Evolutionary conservation across 1,140 invertebrate genomes (phyloP).

Genomic region (Plodia interpunctella): DNA sequence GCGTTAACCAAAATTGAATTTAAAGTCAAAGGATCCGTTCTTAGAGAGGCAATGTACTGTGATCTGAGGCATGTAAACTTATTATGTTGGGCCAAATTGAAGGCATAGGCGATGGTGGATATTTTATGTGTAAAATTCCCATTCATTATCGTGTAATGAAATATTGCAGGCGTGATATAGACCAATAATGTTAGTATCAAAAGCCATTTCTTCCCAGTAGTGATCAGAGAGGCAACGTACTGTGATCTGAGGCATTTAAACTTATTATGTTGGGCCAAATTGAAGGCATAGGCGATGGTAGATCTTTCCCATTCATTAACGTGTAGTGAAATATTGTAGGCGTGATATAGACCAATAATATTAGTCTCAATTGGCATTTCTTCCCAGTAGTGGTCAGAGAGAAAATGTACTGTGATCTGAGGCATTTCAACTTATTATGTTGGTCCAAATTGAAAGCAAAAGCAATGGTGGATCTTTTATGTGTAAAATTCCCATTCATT

Average conservation of each 20-base stretch:
- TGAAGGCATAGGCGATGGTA: conserved; percentile 9
- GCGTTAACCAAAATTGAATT: conserved; percentile 29
- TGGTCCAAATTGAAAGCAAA: conserved; percentile 12
- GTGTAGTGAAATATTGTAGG: no score
- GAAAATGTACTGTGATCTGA: conserved; percentile 33
- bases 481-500: no score
- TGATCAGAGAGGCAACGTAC: conserved; percentile 30
- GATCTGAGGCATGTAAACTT: conserved; percentile 34
- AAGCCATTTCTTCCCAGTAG: no score
- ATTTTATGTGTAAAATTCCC: no score
- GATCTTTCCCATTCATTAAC: no score
- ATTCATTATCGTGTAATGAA: no score
- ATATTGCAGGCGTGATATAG: no score
- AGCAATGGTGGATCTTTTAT: neutral
- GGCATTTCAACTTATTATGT: conserved; percentile 33
- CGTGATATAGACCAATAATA: no score
- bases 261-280: conserved; percentile 24
- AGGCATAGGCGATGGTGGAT: conserved; percentile 7
- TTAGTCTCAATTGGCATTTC: no score
- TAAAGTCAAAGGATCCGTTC: conserved; percentile 33
- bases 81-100: conserved; percentile 21
- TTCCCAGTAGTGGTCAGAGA: no score
- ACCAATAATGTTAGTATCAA: no score
- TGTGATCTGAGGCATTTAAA: conserved; percentile 34
- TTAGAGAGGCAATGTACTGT: conserved; percentile 32